phyloP scores from a whole-genome alignment of 1,140 invertebrate genomes.

The Lerema accius region DNA sequence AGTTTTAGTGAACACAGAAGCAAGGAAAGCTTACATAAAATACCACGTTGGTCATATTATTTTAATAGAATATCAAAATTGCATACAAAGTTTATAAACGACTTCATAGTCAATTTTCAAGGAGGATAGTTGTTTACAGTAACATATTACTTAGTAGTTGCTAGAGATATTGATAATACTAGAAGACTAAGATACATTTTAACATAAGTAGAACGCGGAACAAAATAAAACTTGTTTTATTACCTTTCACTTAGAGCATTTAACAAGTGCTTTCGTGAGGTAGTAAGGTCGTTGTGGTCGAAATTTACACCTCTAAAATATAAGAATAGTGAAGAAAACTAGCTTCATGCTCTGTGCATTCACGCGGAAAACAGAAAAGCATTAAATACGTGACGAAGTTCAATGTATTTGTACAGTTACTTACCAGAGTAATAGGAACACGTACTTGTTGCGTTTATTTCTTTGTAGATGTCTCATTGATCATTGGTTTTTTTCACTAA shows the following conservation, averaged over 20 bases:
- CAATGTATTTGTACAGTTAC: constrained; percentile 14
- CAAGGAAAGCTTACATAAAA: too few species aligned
- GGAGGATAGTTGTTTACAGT: too few species aligned
- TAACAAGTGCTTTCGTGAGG: background rate
- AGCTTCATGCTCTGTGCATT: constrained; percentile 2
- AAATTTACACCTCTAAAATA: background rate
- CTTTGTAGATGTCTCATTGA: background rate
- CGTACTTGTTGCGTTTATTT: background rate
- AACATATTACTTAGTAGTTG: too few species aligned
- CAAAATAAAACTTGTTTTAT: constrained; percentile 18
- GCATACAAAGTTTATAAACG: too few species aligned
- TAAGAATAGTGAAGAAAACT: constrained; percentile 1
- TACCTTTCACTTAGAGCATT: constrained; percentile 13
- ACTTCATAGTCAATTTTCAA: too few species aligned
- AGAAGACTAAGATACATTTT: background rate
- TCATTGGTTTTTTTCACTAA: background rate
- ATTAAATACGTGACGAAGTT: constrained; percentile 1
- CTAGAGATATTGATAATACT: too few species aligned
- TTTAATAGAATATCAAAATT: too few species aligned
- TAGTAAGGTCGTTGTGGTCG: constrained; percentile 3
- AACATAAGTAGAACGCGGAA: background rate
- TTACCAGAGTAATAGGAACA: background rate
- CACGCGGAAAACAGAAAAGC: constrained; percentile 15
- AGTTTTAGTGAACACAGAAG: too few species aligned
- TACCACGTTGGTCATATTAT: too few species aligned